Base-by-base conservation (phyloP, 2,113 vertebrate species). In the Panthera uncia region DNA sequence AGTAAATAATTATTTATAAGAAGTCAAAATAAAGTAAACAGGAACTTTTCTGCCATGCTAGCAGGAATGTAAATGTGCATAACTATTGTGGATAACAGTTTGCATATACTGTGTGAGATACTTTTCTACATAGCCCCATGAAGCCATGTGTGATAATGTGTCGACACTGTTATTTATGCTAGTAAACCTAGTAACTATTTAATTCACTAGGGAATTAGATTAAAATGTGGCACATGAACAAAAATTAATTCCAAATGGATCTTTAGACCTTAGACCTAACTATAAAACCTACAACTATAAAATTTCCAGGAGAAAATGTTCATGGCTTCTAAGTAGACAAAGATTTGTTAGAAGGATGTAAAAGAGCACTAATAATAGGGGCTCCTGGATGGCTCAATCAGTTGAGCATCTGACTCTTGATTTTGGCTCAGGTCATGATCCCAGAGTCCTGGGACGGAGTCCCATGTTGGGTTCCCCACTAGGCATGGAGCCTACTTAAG, bases 1-100 rank as follows among this genome's bases (percentile, higher is more conserved):
- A 45, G 27, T 52, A 68, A 38, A 48, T 38, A 63, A 71, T 89
- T 81, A 83, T 89, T 89, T 31, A 45, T 4, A 73, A 74, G 76
- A 66, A 92, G 41, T 81, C 48, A 92, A 73, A 97, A 89, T 61
- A 33, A 83, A 97, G 57, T 9, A 86, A 89, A 91, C 2, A 71
- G 25, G 41, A 76, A 69, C 16, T 78, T 16, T 74, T 19, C 10
- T 33, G 4, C 21, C 33, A 52, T 4, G 9, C 18, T 48, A 31
- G 5, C 18, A 2, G 38, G 18, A 66, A 15, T n/a, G 19, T 11
- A 81, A 96, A 95, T 41, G 27, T 15, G 9, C 18, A 27, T 3
- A 57, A 79, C 2, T n/a, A 83, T 31, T 65, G 14, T 65, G 7
- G 19, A 87, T 1, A 69, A 33, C 19, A 91, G 55, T 36, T 83